Evolutionary conservation across 2,113 vertebrate species (phyloP), one percentile per base, ranked within the genome.

Genomic region (Poecilia latipinna): DNA sequence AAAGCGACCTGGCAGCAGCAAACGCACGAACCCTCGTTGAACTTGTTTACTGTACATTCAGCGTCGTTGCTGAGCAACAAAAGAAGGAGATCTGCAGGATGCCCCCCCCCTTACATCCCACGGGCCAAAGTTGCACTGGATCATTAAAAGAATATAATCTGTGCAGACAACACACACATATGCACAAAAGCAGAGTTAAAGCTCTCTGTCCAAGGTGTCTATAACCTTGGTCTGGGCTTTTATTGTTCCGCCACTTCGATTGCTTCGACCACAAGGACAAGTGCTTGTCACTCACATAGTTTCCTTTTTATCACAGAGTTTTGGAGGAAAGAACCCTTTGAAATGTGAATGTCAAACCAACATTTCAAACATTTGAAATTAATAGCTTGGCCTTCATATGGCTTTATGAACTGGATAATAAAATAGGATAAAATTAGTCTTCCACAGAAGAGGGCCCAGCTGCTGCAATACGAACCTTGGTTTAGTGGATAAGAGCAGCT

Each of bases 381-480:
- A 65, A 84, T 79, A 63, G 77, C 51, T 35, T 37, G 60, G 70
- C 81, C 70, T 60, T 73, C 48, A 26, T 2, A 62, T 3, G 32
- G 72, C 44, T 80, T 70, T 24, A 8, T 28, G 74, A 78, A 84
- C 82, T 78, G 60, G 77, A 33, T 70, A 48, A 68, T 17, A 64
- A 79, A 85, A 78, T 74, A 57, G 69, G 75, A 85, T 90, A 79
- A 84, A 82, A 90, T 89, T 88, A 88, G 83, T 73, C 62, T 61
- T 68, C 67, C 78, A 32, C 68, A 17, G 81, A 74, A 75, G 63
- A 81, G 84, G 60, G 33, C 72, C 68, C 91, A 88, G 87, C 89
- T 91, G 90, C 73, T 80, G 88, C 85, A 87, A 90, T 61, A 79
- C 79, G 81, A 91, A 87, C 84, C 85, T 74, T n/a, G 60, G 61